These are phyloP conservation scores for Myathropa florea DNA, from an alignment of 2,888 invertebrate species.

Conservation along the genomic window DNA sequence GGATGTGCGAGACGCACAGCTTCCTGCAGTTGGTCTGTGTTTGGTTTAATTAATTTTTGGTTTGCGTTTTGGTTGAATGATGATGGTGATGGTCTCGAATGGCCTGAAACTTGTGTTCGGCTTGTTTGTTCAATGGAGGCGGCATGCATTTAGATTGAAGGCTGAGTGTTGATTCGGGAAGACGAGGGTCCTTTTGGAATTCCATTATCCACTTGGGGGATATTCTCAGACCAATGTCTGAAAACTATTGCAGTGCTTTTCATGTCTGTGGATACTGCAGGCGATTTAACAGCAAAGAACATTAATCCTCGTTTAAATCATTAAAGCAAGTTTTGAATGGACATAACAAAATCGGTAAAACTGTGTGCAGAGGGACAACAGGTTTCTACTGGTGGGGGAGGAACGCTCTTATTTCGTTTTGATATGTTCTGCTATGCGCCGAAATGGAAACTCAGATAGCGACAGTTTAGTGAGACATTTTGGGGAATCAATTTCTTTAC, in stretches of 20 bases:
- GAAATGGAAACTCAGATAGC: too few species aligned
- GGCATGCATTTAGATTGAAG: background rate
- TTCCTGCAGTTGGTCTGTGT: background rate
- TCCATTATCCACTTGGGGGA: background rate
- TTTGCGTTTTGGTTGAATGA: background rate
- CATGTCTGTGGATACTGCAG: background rate
- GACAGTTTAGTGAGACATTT: too few species aligned
- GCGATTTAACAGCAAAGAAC: background rate
- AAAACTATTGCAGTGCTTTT: background rate
- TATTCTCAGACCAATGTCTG: background rate
- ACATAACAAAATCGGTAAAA: too few species aligned
- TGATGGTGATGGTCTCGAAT: too few species aligned
- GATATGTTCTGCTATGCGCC: too few species aligned
- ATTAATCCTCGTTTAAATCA: background rate
- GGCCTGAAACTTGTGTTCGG: background rate
- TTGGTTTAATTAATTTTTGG: background rate
- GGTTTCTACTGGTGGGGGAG: too few species aligned
- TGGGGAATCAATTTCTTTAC: too few species aligned
- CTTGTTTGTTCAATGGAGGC: background rate
- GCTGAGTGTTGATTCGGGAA: background rate
- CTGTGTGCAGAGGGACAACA: too few species aligned
- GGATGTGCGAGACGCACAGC: background rate
- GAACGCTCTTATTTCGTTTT: too few species aligned
- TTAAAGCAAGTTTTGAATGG: background rate
- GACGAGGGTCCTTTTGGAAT: background rate